Percentiles rank a stretch among this genome's conserved stretches.
phyloP scores from a whole-genome alignment of 2,113 vertebrate genomes.

The Chunga burmeisteri region DNA sequence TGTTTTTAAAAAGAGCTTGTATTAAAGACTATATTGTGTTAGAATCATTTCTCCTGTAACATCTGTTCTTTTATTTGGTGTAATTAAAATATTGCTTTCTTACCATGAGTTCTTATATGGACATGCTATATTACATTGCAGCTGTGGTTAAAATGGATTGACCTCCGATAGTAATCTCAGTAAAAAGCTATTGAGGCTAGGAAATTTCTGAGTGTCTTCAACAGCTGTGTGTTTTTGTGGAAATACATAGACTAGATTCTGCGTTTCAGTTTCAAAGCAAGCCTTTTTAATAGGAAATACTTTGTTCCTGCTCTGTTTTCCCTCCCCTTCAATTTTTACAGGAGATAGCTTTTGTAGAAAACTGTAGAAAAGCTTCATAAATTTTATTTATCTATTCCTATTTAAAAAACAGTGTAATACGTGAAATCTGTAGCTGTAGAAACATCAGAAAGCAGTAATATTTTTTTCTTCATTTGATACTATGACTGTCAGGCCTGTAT shows the following conservation, averaged over 20 bases:
- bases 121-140: constrained; percentile 30
- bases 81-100: constrained; percentile 50
- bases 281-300: neutral
- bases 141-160: constrained; percentile 33
- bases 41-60: constrained; percentile 25
- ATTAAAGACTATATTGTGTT: constrained; percentile 22
- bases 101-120: neutral
- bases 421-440: neutral
- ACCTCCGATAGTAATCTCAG: neutral
- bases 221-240: constrained; percentile 7
- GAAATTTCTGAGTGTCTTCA: constrained; percentile 7
- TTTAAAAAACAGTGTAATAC: neutral
- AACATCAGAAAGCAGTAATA: neutral
- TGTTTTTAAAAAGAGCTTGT: constrained; percentile 28
- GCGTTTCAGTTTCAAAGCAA: neutral
- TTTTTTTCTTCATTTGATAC: neutral
- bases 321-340: neutral
- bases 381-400: neutral
- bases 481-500: neutral
- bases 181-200: neutral
- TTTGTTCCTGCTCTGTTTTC: neutral
- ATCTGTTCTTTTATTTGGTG: constrained; percentile 45
- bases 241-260: neutral
- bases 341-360: neutral
- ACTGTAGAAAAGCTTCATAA: neutral